Evolutionary conservation across 1,140 invertebrate genomes (phyloP).

Genomic region (Monomorium pharaonis): DNA sequence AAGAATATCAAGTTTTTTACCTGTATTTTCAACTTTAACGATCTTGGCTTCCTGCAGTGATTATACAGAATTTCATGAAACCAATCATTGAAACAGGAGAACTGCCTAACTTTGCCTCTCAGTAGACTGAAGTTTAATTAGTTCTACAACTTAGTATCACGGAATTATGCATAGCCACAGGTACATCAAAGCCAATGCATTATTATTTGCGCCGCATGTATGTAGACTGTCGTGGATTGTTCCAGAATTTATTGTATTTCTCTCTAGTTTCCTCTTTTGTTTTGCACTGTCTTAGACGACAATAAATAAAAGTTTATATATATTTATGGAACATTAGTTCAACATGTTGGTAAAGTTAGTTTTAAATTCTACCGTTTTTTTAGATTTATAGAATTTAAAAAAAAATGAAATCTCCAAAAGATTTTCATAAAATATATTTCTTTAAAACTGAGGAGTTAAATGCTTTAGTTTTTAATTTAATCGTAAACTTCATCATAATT

Average conservation of each 20-base stretch:
- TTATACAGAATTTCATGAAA: conserved; percentile 41
- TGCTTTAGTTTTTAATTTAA: background rate
- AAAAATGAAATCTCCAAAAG: background rate
- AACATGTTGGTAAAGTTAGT: background rate
- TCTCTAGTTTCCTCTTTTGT: background rate
- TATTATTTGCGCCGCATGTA: conserved; percentile 3
- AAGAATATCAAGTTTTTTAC: background rate
- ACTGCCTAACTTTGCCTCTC: background rate
- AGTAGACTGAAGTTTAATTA: conserved; percentile 52
- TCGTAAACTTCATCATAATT: background rate
- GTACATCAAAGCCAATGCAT: background rate
- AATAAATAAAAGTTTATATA: background rate
- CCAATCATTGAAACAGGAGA: conserved; percentile 21
- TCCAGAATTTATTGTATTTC: conserved; percentile 20
- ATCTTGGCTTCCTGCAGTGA: conserved; percentile 20
- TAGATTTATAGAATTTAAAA: background rate
- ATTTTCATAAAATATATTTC: background rate
- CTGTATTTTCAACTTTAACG: conserved; percentile 37
- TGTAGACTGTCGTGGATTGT: background rate
- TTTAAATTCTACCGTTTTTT: background rate
- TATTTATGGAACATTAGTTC: background rate
- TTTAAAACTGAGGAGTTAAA: background rate
- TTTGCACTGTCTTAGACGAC: background rate
- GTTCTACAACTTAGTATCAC: conserved; percentile 16
- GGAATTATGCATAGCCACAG: conserved; percentile 15